Percentiles rank a stretch among this genome's conserved stretches.
Evolutionary conservation across 2,113 vertebrate genomes (phyloP).

Genomic region (Athene cunicularia): DNA sequence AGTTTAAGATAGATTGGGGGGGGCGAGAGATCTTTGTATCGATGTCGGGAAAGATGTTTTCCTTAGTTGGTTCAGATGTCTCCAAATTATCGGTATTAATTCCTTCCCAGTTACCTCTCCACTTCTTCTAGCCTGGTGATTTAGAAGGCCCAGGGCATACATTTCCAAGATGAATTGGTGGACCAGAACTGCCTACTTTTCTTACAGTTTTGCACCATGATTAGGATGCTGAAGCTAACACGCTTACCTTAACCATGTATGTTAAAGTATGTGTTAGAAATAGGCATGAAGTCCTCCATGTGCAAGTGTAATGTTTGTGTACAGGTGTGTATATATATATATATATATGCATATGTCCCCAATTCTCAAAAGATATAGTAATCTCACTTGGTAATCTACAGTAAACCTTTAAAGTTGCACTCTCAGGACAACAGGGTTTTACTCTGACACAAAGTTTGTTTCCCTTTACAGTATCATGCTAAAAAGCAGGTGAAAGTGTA

Average conservation of each 20-base stretch:
- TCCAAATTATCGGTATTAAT: not conserved
- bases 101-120: not conserved
- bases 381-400: not conserved
- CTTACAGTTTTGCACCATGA: not conserved
- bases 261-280: not conserved
- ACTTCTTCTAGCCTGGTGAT: not conserved
- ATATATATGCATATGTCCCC: not conserved
- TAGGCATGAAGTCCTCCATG: not conserved
- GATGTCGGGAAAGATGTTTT: not conserved
- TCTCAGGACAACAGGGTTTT: not conserved
- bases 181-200: not conserved
- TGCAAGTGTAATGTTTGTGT: not conserved
- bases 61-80: not conserved
- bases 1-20: not conserved
- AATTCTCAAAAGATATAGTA: not conserved
- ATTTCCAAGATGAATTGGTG: not conserved
- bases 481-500: not conserved
- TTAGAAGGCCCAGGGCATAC: not conserved
- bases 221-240: not conserved
- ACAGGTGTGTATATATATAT: not conserved
- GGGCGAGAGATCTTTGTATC: accelerated
- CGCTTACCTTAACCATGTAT: not conserved
- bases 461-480: not conserved
- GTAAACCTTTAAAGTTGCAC: not conserved
- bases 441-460: not conserved